Percentiles rank a stretch among this genome's conserved stretches.
These are phyloP conservation scores for Nyctibius grandis DNA, from an alignment of 2,797 vertebrate genomes.

Conservation along the genomic window DNA sequence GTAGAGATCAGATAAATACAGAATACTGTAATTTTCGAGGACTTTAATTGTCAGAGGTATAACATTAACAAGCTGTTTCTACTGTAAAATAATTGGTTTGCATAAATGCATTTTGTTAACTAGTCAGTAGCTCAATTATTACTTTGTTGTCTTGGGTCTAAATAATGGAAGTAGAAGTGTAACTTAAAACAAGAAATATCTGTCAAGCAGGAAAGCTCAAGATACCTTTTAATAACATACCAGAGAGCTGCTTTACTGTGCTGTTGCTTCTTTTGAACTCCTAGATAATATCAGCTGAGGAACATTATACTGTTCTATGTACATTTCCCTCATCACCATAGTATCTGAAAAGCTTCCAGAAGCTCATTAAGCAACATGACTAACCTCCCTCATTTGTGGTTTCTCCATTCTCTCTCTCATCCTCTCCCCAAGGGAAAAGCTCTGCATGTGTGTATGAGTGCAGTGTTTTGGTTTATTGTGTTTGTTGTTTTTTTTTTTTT, in stretches of 20 bases:
- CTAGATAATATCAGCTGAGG: conserved; percentile 46
- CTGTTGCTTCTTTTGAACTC: conserved; percentile 50
- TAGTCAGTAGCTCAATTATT: background rate
- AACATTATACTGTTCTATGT: conserved; percentile 27
- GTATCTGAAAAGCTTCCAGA: conserved; percentile 56
- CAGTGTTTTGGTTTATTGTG: background rate
- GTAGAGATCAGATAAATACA: background rate
- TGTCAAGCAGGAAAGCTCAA: conserved; percentile 49
- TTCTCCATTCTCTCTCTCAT: conserved; percentile 24
- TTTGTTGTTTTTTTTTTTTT: background rate
- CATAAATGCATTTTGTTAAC: background rate
- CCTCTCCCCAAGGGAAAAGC: background rate
- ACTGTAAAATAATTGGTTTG: background rate
- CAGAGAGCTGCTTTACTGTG: conserved; percentile 20
- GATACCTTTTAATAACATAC: conserved; percentile 34
- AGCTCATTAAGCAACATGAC: conserved; percentile 54
- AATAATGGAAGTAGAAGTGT: conserved; percentile 29
- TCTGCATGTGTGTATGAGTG: background rate
- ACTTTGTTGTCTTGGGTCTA: conserved; percentile 9
- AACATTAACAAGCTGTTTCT: background rate
- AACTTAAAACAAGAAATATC: conserved; percentile 61
- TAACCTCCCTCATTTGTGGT: conserved; percentile 44
- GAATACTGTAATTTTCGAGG: background rate
- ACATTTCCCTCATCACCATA: conserved; percentile 44
- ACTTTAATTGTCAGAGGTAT: background rate